Evolutionary conservation across 2,888 invertebrate genomes (phyloP), one percentile per base, ranked within the genome.

Genomic region (Rhaphigaster nebulosa): DNA sequence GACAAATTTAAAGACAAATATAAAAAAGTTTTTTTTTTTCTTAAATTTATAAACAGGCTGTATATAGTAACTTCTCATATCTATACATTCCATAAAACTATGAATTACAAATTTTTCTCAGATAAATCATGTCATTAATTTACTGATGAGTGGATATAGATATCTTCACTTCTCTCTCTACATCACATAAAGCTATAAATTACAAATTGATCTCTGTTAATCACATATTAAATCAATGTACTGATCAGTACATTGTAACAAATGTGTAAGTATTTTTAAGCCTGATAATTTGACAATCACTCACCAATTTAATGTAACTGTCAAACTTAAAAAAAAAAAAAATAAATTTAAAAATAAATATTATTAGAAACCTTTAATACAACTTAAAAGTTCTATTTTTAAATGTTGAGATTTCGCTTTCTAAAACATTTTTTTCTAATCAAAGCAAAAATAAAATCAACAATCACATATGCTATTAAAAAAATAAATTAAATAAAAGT

Each of bases 21-120:
- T 76, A 76, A 76, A 76, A 76, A 76, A 70, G 18, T 34, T 92
- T 70, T 87, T 84, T 56, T 26, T 15, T 87, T 87, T n/a, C 87
- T 50, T 87, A 87, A 87, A 45, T 52, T 20, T 87, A 87, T 41
- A 87, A 87, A 52, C 15, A 20, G 50, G 50, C 50, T 50, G 87
- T 13, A 34, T 52, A 87, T 87, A 87, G 50, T 87, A 87, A 52
- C n/a, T 87, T 50, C 26, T 50, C 29, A 41, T 45, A 87, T 87
- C 50, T 87, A 87, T 50, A 45, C 70, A 76, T 76, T 38, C 38
- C 38, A 76, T 76, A 76, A 76, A 34, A 76, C 70, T 38, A 38
- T 34, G 34, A 18, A 65, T 65, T 76, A 38, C 8, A 38, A 65
- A 29, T 60, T 10, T 1, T 8, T 76, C 18, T 76, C 70, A 76